phyloP scores from a whole-genome alignment of 1,140 invertebrate genomes.

The Drosophila asahinai region DNA sequence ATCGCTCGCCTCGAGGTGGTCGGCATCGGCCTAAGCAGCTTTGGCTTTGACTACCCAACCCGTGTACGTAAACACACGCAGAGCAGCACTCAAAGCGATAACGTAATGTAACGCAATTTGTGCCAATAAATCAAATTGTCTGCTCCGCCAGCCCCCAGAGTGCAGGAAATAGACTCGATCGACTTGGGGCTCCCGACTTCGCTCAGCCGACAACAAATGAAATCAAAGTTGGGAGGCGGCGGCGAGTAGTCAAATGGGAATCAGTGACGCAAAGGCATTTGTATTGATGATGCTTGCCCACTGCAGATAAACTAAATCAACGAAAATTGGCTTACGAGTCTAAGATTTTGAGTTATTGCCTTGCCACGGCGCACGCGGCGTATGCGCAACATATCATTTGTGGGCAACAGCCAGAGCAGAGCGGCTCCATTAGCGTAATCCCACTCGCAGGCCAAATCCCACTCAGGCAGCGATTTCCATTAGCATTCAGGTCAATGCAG shows the following conservation, averaged over 20 bases:
- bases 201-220: slow-evolving; percentile 65
- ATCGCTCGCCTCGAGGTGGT: slow-evolving; percentile 39
- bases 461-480: slow-evolving; percentile 47
- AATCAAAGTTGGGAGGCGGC: slow-evolving; percentile 52
- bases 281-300: slow-evolving; percentile 63
- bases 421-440: slow-evolving; percentile 34
- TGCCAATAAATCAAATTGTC: slow-evolving; percentile 82
- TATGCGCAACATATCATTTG: slow-evolving; percentile 75
- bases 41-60: slow-evolving; percentile 15
- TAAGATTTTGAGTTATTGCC: slow-evolving; percentile 78
- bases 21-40: slow-evolving; percentile 24
- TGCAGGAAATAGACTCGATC: slow-evolving; percentile 37
- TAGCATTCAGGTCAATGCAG: slow-evolving; percentile 62
- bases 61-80: slow-evolving; percentile 20
- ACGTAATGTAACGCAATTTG: slow-evolving; percentile 81
- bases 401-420: slow-evolving; percentile 13
- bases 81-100: slow-evolving; percentile 70
- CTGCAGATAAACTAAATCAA: slow-evolving; percentile 82
- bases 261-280: slow-evolving; percentile 71
- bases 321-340: slow-evolving; percentile 79
- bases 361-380: slow-evolving; percentile 52
- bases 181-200: slow-evolving; percentile 16
- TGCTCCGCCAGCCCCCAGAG: slow-evolving; percentile 36
- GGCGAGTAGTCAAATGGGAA: slow-evolving; percentile 65
- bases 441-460: slow-evolving; percentile 40